Evolutionary conservation across 2,797 vertebrate species (phyloP), one percentile per base, ranked within the genome.

Genomic region (Periophthalmus magnuspinnatus): DNA sequence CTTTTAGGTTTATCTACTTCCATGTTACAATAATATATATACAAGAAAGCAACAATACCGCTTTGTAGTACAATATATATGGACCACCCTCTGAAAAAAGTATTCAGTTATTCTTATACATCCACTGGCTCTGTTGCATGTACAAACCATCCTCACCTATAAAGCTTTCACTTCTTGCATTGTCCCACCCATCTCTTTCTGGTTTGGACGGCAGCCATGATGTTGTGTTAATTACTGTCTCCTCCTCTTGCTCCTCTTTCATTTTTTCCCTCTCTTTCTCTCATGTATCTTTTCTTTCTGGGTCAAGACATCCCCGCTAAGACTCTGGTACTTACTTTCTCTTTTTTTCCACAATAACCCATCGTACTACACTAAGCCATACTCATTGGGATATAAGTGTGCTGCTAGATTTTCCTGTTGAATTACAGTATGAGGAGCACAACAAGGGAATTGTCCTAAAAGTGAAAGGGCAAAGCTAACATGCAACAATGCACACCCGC

Each of bases 251-350:
- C 47, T 74, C 68, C 72, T 77, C 57, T 74, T 16, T 34, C 68
- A 68, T 28, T 64, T 74, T 68, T 80, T 74, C 56, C 64, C 62
- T 60, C 57, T 59, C 17, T 16, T 59, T 33, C 50, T 56, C 67
- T 78, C 70, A 82, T 84, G 83, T 84, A 84, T 73, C 41, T 81
- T 69, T 62, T 58, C 24, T 60, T 48, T 80, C 38, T 88, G 77
- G 84, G 84, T 88, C 83, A 81, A 60, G 56, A 52, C 58, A 6
- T 50, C 32, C 17, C 6, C 6, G 65, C 65, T 57, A 24, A 72
- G 68, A 68, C 56, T 70, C 58, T 16, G 8, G 21, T 67, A 22
- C 68, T 60, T 33, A 68, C 57, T 32, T 14, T 2, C 14, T 66
- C 70, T 71, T 69, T 79, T 56, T 60, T 65, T 59, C 50, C 32